Conservation (phyloP, 1,140 invertebrate species). For the Zophobas atratus region DNA sequence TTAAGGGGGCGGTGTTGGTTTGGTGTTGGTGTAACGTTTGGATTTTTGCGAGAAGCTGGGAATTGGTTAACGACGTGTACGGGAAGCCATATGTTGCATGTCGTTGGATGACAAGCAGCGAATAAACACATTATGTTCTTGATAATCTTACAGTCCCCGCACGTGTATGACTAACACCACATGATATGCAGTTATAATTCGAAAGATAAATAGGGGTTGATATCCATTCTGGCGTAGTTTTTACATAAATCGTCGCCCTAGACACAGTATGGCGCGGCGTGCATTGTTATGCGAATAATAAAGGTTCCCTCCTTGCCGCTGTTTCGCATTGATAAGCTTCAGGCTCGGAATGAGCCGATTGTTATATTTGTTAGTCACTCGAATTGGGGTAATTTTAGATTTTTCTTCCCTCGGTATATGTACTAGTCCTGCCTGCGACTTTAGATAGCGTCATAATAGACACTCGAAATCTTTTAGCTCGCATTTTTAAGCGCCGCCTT, state of each 20-base stretch:
- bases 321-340: constrained; percentile 57
- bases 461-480: constrained; percentile 28
- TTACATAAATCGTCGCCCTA: constrained; percentile 59
- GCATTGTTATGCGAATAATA: constrained; percentile 59
- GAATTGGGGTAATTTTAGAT: constrained; percentile 50
- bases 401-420: constrained; percentile 37
- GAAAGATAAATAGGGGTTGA: constrained; percentile 62
- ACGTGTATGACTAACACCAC: constrained; percentile 60
- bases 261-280: constrained; percentile 51
- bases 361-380: constrained; percentile 53
- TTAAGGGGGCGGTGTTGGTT: constrained; percentile 13
- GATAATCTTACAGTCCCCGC: constrained; percentile 47
- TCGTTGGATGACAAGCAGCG: constrained; percentile 46
- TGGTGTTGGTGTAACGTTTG: constrained; percentile 22
- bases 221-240: constrained; percentile 60
- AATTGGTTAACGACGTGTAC: constrained; percentile 47
- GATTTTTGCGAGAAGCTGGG: constrained; percentile 36
- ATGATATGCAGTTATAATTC: constrained; percentile 62
- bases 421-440: constrained; percentile 27
- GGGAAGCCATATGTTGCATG: constrained; percentile 45
- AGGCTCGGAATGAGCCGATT: constrained; percentile 48
- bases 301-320: constrained; percentile 52
- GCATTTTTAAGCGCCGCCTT: constrained; percentile 7
- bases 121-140: constrained; percentile 49
- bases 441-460: constrained; percentile 29